Conservation (phyloP, 2,113 vertebrate species). For the Toxotes jaculatrix region DNA sequence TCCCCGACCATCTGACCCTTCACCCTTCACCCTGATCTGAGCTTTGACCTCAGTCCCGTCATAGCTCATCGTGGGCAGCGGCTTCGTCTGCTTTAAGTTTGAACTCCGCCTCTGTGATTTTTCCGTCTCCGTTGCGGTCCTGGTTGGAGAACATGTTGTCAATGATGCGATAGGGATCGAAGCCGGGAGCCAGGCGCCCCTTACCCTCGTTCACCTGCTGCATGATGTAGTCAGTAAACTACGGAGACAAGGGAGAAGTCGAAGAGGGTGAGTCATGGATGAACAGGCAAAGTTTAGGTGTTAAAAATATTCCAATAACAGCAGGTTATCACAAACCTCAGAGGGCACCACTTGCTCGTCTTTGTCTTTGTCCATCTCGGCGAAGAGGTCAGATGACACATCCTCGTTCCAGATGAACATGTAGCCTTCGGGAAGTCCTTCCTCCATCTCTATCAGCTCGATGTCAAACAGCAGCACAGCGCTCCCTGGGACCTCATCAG, state of each 20-base stretch:
- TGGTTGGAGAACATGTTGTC: constrained; percentile 98
- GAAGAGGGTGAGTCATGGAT: neutral
- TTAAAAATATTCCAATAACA: neutral
- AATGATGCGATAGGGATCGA: constrained; percentile 91
- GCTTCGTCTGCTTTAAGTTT: constrained; percentile 95
- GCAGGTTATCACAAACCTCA: constrained; percentile 85
- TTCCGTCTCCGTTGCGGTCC: constrained; percentile 94
- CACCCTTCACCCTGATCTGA: constrained; percentile 39
- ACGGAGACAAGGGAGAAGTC: constrained; percentile 3
- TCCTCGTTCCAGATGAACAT: constrained; percentile 98
- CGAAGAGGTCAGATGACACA: constrained; percentile 92
- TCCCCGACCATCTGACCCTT: constrained; percentile 48
- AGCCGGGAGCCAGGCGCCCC: constrained; percentile 95
- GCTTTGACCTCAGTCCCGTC: constrained; percentile 64
- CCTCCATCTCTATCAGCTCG: constrained; percentile 91
- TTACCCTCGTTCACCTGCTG: constrained; percentile 91
- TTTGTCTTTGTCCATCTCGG: constrained; percentile 92
- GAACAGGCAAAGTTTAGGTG: neutral
- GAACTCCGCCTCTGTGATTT: constrained; percentile 93
- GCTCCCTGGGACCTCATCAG: constrained; percentile 94
- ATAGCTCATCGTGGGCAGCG: constrained; percentile 93
- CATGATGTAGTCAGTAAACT: constrained; percentile 96
- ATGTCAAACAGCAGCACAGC: constrained; percentile 95
- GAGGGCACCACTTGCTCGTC: constrained; percentile 87
- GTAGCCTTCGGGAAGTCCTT: constrained; percentile 97